These are phyloP conservation scores for Ramphastos sulfuratus DNA, from an alignment of 2,113 vertebrate genomes.

Conservation along the genomic window DNA sequence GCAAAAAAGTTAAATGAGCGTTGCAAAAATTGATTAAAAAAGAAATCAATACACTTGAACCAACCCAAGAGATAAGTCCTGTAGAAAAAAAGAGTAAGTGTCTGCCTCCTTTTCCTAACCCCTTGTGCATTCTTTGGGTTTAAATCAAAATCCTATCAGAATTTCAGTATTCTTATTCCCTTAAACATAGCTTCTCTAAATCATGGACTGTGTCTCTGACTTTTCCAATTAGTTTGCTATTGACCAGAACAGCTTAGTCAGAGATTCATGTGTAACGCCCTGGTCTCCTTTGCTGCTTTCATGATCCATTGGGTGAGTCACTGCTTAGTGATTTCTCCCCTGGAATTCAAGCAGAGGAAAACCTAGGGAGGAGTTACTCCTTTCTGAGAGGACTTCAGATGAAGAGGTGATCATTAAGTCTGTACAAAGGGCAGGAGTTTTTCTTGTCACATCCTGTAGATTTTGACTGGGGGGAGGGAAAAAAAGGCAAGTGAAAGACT, in stretches of 20 bases:
- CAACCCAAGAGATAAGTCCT: background rate
- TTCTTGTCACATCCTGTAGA: background rate
- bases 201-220: background rate
- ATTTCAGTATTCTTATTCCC: background rate
- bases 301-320: background rate
- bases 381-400: background rate
- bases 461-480: background rate
- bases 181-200: slow-evolving; percentile 1
- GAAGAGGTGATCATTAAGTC: background rate
- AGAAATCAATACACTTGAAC: background rate
- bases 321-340: background rate
- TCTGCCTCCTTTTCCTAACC: slow-evolving; percentile 2
- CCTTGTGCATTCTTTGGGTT: slow-evolving; percentile 6
- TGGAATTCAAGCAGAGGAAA: background rate
- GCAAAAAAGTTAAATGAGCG: background rate
- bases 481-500: background rate
- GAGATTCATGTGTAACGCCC: background rate
- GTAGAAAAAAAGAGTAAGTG: background rate
- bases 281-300: background rate
- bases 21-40: slow-evolving; percentile 1
- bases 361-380: background rate
- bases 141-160: background rate
- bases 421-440: background rate
- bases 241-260: slow-evolving; percentile 12
- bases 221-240: slow-evolving; percentile 33